Base-by-base conservation (phyloP, 1,140 invertebrate species). In the Physella acuta region DNA sequence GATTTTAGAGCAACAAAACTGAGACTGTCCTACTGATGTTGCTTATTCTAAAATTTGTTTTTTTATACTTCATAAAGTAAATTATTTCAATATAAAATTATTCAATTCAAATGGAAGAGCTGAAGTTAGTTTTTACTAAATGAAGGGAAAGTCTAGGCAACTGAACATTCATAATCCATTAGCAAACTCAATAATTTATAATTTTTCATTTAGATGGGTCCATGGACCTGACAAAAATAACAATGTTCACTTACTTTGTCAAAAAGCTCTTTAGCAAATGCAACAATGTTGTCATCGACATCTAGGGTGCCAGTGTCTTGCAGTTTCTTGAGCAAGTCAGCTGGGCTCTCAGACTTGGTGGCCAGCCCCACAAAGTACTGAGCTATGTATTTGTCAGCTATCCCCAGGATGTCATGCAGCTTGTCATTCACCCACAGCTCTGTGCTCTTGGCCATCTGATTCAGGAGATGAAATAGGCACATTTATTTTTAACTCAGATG, bases 321-420 rank as follows among this genome's bases (percentile, higher is more conserved):
- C 20, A 89, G 74, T 73, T 84, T 81, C 2, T 82, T 71, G 3
- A 88, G 61, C 44, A 88, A 85, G n/a, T 85, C 83, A 24, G 82
- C 82, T 28, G 77, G 71, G 44, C 75, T 81, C 5, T 74, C 64
- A 30, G 86, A 82, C 71, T 87, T 87, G 33, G 81, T 75, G 0
- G 87, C 87, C 34, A 88, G 73, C 53, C 81, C 85, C 30, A 88
- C 81, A 37, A 88, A 81, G 80, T 85, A 89, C 69, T 88, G 84
- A 1, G 82, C 81, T 36, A 88, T 83, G 59, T 82, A 82, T 71
- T 82, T 83, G 73, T 89, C 88, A 63, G 87, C 87, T 76, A 88
- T 85, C 8, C 87, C 88, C 52, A 88, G 71, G 65, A 88, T 85
- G 68, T 87, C 85, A 71, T 88, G 85, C 2, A 89, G 82, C 70